phyloP scores from a whole-genome alignment of 2,888 invertebrate genomes.

The Quadriops clusia region DNA sequence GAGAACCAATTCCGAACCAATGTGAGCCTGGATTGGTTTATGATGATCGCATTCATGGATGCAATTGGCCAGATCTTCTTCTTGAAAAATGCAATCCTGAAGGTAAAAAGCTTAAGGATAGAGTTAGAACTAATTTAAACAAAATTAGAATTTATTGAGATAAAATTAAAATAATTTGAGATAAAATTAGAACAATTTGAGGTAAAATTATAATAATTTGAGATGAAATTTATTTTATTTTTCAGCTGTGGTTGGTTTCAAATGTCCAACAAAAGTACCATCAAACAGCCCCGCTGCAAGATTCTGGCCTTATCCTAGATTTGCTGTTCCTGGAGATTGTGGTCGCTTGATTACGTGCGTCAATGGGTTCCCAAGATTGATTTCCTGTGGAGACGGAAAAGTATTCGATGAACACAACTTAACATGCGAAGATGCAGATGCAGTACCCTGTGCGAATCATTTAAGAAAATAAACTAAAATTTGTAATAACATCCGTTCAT shows the following conservation, averaged over 20 bases:
- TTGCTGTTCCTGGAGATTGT: conserved; percentile 78
- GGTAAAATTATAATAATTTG: no score
- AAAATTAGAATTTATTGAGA: no score
- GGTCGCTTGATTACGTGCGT: conserved; percentile 83
- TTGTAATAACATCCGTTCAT: no score
- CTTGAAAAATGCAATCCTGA: conserved; percentile 81
- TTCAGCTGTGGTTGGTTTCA: conserved; percentile 80
- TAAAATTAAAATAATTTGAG: no score
- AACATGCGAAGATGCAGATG: conserved; percentile 71
- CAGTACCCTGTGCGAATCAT: conserved; percentile 28
- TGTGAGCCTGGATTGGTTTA: conserved; percentile 84
- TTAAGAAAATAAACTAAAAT: conserved; percentile 11
- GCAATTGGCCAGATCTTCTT: conserved; percentile 90
- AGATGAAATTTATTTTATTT: conserved; percentile 16
- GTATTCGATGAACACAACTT: conserved; percentile 73
- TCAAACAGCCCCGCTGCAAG: conserved; percentile 69
- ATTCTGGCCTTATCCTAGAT: conserved; percentile 88
- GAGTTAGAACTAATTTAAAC: no score
- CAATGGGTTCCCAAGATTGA: conserved; percentile 76
- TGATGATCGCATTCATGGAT: conserved; percentile 75
- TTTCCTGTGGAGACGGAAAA: conserved; percentile 78
- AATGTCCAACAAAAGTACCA: conserved; percentile 78
- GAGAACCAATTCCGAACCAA: conserved; percentile 65
- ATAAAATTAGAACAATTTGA: no score
- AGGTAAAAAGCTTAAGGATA: conserved; percentile 50